These are phyloP conservation scores for Dione juno DNA, from an alignment of 2,888 invertebrate genomes.

Conservation along the genomic window DNA sequence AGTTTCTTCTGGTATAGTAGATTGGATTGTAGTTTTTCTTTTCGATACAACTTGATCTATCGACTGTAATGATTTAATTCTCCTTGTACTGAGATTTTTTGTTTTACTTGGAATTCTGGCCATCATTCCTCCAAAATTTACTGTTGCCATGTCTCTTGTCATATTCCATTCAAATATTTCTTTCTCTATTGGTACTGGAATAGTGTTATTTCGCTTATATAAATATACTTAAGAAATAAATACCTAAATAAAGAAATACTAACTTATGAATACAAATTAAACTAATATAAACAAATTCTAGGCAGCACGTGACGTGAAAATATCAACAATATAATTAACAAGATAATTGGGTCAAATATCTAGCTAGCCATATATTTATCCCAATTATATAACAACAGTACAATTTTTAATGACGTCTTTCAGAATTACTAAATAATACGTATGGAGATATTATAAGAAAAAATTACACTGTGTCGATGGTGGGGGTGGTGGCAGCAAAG, in stretches of 20 bases:
- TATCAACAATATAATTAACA: too few species aligned
- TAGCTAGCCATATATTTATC: too few species aligned
- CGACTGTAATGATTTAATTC: constrained; percentile 51
- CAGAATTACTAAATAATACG: too few species aligned
- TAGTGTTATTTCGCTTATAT: background rate
- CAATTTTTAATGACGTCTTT: too few species aligned
- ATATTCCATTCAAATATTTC: constrained; percentile 65
- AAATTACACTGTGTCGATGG: constrained; percentile 50
- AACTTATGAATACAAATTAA: background rate
- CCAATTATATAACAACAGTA: too few species aligned
- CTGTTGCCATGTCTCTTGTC: constrained; percentile 46
- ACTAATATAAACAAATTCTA: background rate
- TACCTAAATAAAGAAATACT: background rate
- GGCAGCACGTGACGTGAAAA: too few species aligned
- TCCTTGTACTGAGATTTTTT: constrained; percentile 50
- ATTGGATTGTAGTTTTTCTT: constrained; percentile 50
- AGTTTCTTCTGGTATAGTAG: constrained; percentile 39
- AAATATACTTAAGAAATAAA: background rate
- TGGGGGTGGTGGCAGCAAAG: constrained; percentile 54
- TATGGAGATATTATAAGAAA: background rate
- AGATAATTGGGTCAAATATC: too few species aligned
- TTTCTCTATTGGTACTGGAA: constrained; percentile 42
- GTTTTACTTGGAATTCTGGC: constrained; percentile 53
- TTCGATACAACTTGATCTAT: constrained; percentile 50
- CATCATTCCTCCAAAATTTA: constrained; percentile 29